phyloP scores from a whole-genome alignment of 2,797 vertebrate genomes.

The Carcharodon carcharias region DNA sequence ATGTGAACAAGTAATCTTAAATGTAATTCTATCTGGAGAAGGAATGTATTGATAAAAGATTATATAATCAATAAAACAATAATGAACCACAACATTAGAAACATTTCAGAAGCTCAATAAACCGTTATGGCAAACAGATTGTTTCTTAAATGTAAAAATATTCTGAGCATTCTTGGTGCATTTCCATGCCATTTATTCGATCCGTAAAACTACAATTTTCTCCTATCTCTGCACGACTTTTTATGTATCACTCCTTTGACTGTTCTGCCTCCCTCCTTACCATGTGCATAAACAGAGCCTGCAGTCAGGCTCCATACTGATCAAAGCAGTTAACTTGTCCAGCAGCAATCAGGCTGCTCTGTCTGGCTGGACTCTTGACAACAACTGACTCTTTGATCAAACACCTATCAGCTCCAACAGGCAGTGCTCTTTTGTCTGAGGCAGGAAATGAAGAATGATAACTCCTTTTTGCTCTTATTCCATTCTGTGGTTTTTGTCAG shows the following conservation, averaged over 20 bases:
- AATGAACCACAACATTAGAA: background rate
- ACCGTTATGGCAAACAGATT: background rate
- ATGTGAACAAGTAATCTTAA: background rate
- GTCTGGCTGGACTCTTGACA: slow-evolving; percentile 67
- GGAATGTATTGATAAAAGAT: background rate
- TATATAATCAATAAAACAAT: background rate
- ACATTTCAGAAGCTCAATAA: background rate
- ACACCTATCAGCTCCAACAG: slow-evolving; percentile 75
- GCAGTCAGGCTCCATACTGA: slow-evolving; percentile 63
- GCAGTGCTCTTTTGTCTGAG: slow-evolving; percentile 71
- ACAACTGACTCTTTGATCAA: slow-evolving; percentile 79
- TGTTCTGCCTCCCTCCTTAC: background rate
- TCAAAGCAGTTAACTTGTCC: slow-evolving; percentile 75
- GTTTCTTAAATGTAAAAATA: background rate
- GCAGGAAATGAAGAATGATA: slow-evolving; percentile 77
- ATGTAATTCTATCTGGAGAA: background rate
- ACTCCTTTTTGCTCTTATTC: slow-evolving; percentile 72
- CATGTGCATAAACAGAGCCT: slow-evolving; percentile 65
- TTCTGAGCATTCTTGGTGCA: background rate
- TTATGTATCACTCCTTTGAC: background rate
- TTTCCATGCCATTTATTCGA: background rate
- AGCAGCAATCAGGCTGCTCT: slow-evolving; percentile 68
- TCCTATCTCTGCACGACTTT: background rate
- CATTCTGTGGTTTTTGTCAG: slow-evolving; percentile 65
- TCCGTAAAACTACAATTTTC: background rate